Evolutionary conservation across 2,797 vertebrate genomes (phyloP), one percentile per base, ranked within the genome.

Genomic region (Oophaga sylvatica): DNA sequence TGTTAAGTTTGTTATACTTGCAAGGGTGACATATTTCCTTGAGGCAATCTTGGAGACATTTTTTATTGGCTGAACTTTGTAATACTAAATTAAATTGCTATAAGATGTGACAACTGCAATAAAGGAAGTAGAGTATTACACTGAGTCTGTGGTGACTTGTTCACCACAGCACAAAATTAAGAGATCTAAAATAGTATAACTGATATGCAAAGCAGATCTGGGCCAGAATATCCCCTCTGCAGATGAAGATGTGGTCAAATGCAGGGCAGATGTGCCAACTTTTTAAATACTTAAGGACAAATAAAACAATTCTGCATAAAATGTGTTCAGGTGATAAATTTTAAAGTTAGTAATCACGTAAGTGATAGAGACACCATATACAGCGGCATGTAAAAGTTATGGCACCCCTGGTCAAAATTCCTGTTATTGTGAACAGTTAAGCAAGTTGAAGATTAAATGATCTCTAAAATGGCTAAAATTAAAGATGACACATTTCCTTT

Each of bases 111-210:
- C 62, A 48, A 45, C 62, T 48, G 35, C 77, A 31, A 56, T 59
- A 87, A 63, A 85, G 81, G 88, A 89, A 87, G 88, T 86, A 65
- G 65, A 22, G 80, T 83, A 81, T 81, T 80, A 85, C 81, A 87
- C 19, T 19, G 17, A 77, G 77, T 70, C 29, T 57, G 63, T 73
- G 73, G 79, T 70, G 70, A 65, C 90, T 80, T 90, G 90, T 91
- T 95, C 91, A 93, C 93, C 92, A 94, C 95, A 93, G 71, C 45
- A 71, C 93, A 94, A 95, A 95, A 94, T 93, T 93, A 94, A 91
- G 90, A 87, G 16, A 89, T 94, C 94, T 93, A 92, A 95, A 95
- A 96, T 96, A 95, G 95, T 91, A 89, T 94, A 95, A 96, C 95
- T 95, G 95, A 95, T 94, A 96, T 96, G 95, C 94, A 96, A 96